Evolutionary conservation across 2,888 invertebrate genomes (phyloP), one percentile per base, ranked within the genome.

Genomic region (Plagodis pulveraria): DNA sequence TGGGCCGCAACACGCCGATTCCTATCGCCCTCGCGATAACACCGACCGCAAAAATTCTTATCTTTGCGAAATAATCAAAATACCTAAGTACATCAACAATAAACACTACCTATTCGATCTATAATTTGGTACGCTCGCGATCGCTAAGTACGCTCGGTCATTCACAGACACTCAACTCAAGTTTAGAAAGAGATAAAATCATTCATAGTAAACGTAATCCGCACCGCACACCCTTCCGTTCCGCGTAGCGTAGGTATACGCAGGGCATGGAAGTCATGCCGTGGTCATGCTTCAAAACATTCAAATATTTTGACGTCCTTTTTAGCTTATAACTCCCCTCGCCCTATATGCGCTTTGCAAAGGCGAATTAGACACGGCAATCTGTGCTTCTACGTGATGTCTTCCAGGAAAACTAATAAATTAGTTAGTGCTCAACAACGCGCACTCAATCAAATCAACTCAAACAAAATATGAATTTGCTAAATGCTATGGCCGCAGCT

Each of bases 211-310:
- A 91, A 91, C 91, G 92, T 91, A 91, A 89, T 90, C 79, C 77
- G 78, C 83, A 82, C 74, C 85, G 91, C 90, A 89, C 91, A 89
- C 89, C 90, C 91, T 90, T 89, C 84, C 88, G 86, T 36, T 36
- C 36, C 36, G 36, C 36, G 36, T 5, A 36, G 2, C 6, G 2
- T 89, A 87, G 78, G 83, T 83, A 89, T 83, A 89, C 89, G 87
- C 91, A 91, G 91, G 89, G 92, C 92, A 92, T 92, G 92, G 91
- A 86, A 91, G 90, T 92, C 92, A 92, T 89, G 92, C 91, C 89
- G 89, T 87, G 80, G 76, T 83, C 89, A 86, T 87, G 89, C 87
- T 80, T 84, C 91, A 91, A 91, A 92, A 92, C 91, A 91, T 87
- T 86, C 77, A 72, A 36, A 36, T 22, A 22, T 22, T 22, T 22